Percentiles rank a stretch among this genome's conserved stretches.
These are phyloP conservation scores for Lonchura striata DNA, from an alignment of 2,113 vertebrate species.

Conservation along the genomic window DNA sequence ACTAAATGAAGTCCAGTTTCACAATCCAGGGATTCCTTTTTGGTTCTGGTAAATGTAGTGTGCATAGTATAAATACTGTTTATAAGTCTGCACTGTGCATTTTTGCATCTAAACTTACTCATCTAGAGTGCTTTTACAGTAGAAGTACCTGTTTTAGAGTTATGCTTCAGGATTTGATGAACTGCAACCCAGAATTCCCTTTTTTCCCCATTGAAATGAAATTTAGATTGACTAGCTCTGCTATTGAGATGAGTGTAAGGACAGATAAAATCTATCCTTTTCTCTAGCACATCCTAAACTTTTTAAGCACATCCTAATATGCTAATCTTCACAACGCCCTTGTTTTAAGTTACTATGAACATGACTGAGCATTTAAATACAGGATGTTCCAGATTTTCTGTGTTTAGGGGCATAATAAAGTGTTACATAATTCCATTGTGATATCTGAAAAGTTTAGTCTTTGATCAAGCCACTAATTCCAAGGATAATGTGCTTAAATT, in stretches of 20 bases:
- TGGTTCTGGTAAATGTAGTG: not conserved
- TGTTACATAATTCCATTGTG: not conserved
- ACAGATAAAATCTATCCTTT: not conserved
- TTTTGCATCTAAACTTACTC: not conserved
- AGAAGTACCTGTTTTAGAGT: not conserved
- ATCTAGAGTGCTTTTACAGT: not conserved
- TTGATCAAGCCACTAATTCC: slow-evolving; percentile 25
- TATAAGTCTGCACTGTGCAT: not conserved
- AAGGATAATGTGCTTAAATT: not conserved
- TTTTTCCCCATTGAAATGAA: not conserved
- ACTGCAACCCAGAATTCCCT: not conserved
- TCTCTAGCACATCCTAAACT: not conserved
- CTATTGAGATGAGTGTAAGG: not conserved
- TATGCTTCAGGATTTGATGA: not conserved
- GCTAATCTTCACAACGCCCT: not conserved
- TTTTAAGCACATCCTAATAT: not conserved
- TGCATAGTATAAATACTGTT: not conserved
- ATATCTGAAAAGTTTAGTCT: not conserved
- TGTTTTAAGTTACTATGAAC: not conserved
- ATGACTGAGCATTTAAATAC: not conserved
- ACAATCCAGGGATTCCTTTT: not conserved
- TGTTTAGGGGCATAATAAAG: not conserved
- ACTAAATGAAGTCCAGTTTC: not conserved
- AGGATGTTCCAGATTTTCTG: not conserved
- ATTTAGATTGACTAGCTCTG: not conserved